Base-by-base conservation (phyloP, 2,797 vertebrate species). In the Delichon dasypus region DNA sequence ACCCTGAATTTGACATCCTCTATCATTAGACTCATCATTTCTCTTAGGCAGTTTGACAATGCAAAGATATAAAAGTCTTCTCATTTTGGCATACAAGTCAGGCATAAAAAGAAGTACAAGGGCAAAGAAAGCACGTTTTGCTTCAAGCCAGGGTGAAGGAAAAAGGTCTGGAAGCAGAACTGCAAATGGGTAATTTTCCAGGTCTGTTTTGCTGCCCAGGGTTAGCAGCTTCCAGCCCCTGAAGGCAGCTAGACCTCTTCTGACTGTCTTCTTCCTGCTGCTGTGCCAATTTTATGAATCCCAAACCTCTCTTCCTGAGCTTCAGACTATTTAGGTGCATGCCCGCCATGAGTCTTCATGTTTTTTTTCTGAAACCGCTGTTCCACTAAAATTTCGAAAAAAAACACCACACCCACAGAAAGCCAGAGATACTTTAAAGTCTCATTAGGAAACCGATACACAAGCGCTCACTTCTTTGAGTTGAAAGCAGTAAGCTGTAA, bases 271-370 rank as follows among this genome's bases (percentile, higher is more conserved):
- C 30, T 50, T 61, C 30, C 32, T 44, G 10, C 25, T 4, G 1
- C 29, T 53, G 21, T 0, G 2, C 11, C 1, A 0, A 7, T 42
- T 57, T 40, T 51, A 32, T 11, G 50, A 13, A 45, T 32, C 17
- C n/a, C 40, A 72, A 78, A 34, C 7, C 8, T 8, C 44, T 8
- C 20, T 6, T 32, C 8, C n/a, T 42, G 27, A 84, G 51, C 45
- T 70, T 67, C 68, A 47, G 34, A 23, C 20, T 60, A 14, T 34
- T 70, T 5, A 30, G 8, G 15, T 38, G 22, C 68, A 83, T 64
- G 6, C 14, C n/a, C 36, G 51, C 9, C 22, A 44, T 4, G 13
- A 73, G 9, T 26, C 8, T 40, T 71, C 13, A 19, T 11, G 4
- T 4, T 45, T 9, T 71, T 73, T 85, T 71, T 13, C 47, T 44